Conservation (phyloP, 64 coral and sea anemone species). For the Stichodactyla mertensii region DNA sequence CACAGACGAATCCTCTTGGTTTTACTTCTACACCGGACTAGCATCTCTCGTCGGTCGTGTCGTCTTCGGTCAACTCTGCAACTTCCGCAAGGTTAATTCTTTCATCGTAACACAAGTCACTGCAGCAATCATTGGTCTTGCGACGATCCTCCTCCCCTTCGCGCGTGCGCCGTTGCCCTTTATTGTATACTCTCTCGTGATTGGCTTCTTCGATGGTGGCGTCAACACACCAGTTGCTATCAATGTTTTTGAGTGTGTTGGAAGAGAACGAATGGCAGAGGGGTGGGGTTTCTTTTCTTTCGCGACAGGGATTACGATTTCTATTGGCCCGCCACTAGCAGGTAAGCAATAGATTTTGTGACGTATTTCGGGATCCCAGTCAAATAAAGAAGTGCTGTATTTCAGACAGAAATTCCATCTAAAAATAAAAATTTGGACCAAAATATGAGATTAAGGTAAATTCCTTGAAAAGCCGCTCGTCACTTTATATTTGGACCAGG, state of each 20-base stretch:
- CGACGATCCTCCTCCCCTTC: neutral
- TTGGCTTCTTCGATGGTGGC: conserved; percentile 21
- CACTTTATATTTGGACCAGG: too few species aligned
- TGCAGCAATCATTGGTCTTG: neutral
- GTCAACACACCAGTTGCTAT: conserved; percentile 17
- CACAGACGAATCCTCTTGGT: conserved; percentile 17
- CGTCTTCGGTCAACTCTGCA: conserved; percentile 21
- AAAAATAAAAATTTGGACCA: neutral
- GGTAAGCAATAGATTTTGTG: neutral
- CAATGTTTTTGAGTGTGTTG: conserved; percentile 22
- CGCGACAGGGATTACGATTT: conserved; percentile 11
- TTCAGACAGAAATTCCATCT: neutral
- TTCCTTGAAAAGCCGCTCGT: too few species aligned
- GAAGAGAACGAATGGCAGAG: conserved; percentile 14
- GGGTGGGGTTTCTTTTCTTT: conserved; percentile 21
- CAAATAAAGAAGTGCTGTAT: neutral
- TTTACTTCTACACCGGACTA: conserved; percentile 34
- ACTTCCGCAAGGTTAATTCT: conserved; percentile 21
- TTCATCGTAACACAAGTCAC: conserved; percentile 24
- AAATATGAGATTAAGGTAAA: too few species aligned
- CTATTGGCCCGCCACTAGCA: conserved; percentile 5
- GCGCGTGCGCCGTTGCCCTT: conserved; percentile 22
- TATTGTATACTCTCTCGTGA: conserved; percentile 15
- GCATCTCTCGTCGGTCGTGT: conserved; percentile 23
- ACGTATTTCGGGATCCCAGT: neutral